Evolutionary conservation across 2,797 vertebrate genomes (phyloP), one percentile per base, ranked within the genome.

Genomic region (Melopsittacus undulatus): DNA sequence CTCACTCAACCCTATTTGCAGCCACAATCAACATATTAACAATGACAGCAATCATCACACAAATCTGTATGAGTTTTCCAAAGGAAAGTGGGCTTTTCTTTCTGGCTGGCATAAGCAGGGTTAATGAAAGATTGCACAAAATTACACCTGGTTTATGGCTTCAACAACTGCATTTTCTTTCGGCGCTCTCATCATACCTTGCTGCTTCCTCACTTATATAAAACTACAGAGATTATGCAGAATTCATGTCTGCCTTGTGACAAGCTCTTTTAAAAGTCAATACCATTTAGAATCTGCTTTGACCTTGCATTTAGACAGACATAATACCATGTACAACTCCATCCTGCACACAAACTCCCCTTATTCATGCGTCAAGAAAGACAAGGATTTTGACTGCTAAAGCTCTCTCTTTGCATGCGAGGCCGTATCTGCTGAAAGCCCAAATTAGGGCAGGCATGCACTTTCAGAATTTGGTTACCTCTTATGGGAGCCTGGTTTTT

Each of bases 281-380:
- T 49, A 83, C 26, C 18, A 57, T 87, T 89, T 81, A 62, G 77
- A 92, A 94, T 91, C 48, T 92, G 56, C 69, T 95, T 82, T 92
- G 91, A 94, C 88, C 89, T 94, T 92, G 80, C 72, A 68, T 64
- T 94, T 92, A 79, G 88, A 90, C n/a, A 94, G 92, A 88, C 64
- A 24, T 66, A 91, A 73, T 76, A 93, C 51, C 42, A 45, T 21
- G 54, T 62, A 51, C 9, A 7, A 68, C 43, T 89, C 57, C 54
- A 86, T 95, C 90, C 80, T 46, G 87, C 72, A 78, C 90, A 84
- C 63, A 89, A 89, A 87, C 46, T 66, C 73, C 64, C 42, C 38
- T 84, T 87, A 85, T 42, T 87, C 61, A 54, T 0, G 0, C 0
- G 3, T 82, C 70, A 84, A 64, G 83, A 61, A n/a, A 91, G 83